phyloP scores from a whole-genome alignment of 2,797 vertebrate genomes.

The Smutsia gigantea region DNA sequence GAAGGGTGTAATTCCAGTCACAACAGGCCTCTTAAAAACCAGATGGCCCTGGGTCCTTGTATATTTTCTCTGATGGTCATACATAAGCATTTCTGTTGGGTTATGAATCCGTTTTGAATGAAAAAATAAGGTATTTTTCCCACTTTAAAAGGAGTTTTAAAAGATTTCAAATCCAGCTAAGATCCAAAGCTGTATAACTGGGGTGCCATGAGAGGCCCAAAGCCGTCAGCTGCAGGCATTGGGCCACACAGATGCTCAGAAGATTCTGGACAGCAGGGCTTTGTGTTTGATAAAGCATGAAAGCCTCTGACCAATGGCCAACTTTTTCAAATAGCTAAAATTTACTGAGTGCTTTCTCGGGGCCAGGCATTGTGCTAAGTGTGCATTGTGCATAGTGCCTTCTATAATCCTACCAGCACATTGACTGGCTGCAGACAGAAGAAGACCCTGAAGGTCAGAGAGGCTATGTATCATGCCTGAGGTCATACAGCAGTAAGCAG shows the following conservation, averaged over 20 bases:
- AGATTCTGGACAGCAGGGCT: not conserved
- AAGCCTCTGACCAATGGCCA: not conserved
- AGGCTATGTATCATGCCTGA: not conserved
- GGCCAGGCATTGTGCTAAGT: not conserved
- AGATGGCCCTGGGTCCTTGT: accelerated
- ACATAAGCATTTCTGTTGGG: not conserved
- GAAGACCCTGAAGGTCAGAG: not conserved
- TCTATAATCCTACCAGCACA: not conserved
- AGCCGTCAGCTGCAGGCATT: not conserved
- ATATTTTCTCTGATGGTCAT: not conserved
- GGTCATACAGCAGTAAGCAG: not conserved
- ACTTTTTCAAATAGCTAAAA: not conserved
- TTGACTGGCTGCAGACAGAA: not conserved
- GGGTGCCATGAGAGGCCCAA: too few species aligned
- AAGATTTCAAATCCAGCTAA: not conserved
- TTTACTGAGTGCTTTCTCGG: not conserved
- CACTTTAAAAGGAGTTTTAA: not conserved
- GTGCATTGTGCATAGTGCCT: not conserved
- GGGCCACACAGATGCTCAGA: not conserved
- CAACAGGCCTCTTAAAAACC: not conserved
- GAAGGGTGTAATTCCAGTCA: too few species aligned
- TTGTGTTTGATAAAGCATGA: not conserved
- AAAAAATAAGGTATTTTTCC: not conserved
- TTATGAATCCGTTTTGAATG: not conserved
- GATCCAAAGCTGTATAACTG: too few species aligned